Evolutionary conservation across 2,797 vertebrate species (phyloP).

Genomic region (Phyllotis vaccarum): DNA sequence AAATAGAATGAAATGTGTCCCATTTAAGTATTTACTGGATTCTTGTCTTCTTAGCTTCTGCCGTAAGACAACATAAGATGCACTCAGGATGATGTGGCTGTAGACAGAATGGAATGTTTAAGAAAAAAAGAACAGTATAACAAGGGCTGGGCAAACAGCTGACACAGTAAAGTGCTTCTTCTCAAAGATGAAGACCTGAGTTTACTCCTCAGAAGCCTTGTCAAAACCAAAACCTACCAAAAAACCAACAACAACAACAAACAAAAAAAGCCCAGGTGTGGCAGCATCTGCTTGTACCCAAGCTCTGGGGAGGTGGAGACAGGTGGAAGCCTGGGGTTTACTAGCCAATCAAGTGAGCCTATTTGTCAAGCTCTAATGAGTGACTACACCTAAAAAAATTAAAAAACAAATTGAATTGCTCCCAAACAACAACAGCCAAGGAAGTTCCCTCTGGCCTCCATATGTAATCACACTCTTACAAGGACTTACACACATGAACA

Average conservation of each 20-base stretch:
- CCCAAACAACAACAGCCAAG: not conserved
- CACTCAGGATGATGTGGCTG: not conserved
- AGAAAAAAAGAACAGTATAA: not conserved
- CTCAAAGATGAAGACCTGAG: not conserved
- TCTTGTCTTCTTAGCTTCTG: not conserved
- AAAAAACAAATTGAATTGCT: not conserved
- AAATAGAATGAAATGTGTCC: constrained; percentile 58
- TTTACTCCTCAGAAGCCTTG: not conserved
- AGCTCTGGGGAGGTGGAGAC: not conserved
- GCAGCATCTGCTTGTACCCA: not conserved
- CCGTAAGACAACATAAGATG: not conserved
- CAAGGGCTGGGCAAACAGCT: not conserved
- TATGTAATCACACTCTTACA: not conserved
- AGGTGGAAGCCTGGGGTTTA: not conserved
- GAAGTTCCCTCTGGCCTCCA: not conserved
- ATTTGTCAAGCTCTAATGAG: not conserved
- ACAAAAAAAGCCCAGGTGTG: too few relatives aligned
- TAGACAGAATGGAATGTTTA: not conserved
- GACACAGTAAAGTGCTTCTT: not conserved
- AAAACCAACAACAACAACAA: not conserved
- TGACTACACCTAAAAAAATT: not conserved
- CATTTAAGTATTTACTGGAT: not conserved
- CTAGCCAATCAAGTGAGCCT: not conserved
- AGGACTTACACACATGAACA: not conserved
- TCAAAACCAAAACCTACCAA: not conserved